Conservation (phyloP, 2,797 vertebrate genomes). For the Hylomyscus alleni region DNA sequence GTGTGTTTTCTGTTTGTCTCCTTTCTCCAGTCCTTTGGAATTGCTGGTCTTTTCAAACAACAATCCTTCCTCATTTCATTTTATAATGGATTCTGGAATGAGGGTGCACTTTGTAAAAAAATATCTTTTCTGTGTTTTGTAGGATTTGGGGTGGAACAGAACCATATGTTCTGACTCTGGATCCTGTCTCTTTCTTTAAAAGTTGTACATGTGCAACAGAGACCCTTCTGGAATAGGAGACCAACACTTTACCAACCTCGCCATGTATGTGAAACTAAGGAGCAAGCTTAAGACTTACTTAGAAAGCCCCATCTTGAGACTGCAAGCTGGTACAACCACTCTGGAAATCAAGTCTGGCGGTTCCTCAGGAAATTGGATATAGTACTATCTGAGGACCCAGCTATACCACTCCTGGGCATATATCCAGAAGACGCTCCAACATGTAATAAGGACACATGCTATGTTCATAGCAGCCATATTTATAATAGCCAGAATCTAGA, state of each 20-base stretch:
- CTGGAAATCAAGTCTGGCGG: too few relatives aligned
- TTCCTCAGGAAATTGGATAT: too few relatives aligned
- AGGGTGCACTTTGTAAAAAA: slow-evolving; percentile 25
- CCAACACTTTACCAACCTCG: not conserved
- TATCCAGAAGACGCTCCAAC: too few relatives aligned
- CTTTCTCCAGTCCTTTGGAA: not conserved
- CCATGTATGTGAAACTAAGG: not conserved
- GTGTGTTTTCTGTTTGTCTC: not conserved
- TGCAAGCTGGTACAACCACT: too few relatives aligned
- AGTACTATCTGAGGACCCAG: too few relatives aligned
- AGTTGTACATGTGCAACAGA: not conserved
- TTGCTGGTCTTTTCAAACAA: not conserved
- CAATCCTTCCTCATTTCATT: slow-evolving; percentile 2
- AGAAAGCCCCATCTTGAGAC: not conserved
- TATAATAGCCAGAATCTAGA: too few relatives aligned
- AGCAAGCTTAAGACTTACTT: not conserved
- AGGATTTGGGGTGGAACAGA: not conserved
- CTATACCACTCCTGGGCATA: too few relatives aligned
- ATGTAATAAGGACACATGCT: too few relatives aligned
- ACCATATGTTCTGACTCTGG: not conserved
- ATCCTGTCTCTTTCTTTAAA: not conserved
- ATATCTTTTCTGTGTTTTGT: slow-evolving; percentile 8
- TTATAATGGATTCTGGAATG: slow-evolving; percentile 14
- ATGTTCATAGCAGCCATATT: too few relatives aligned
- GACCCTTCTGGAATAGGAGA: not conserved